phyloP scores from a whole-genome alignment of 2,113 vertebrate genomes.

The Chaenocephalus aceratus region DNA sequence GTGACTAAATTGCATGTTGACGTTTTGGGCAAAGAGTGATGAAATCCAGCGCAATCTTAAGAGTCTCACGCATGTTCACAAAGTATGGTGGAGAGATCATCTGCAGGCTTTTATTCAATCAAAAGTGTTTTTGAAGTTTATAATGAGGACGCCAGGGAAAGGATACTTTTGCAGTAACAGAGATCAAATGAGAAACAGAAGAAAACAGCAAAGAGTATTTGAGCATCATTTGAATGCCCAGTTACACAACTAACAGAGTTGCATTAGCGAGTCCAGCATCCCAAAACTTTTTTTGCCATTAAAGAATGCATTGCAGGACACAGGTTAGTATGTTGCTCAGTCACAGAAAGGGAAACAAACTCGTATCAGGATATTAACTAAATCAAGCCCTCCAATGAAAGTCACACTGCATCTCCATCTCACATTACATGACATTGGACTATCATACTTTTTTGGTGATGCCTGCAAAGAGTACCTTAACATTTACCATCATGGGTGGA shows the following conservation, averaged over 20 bases:
- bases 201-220: slow-evolving; percentile 4
- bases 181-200: slow-evolving; percentile 30
- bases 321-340: background rate
- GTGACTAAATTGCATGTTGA: slow-evolving; percentile 55
- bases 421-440: background rate
- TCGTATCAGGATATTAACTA: background rate
- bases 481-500: background rate
- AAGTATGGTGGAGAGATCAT: slow-evolving; percentile 31
- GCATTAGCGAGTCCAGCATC: background rate
- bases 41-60: slow-evolving; percentile 68
- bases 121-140: slow-evolving; percentile 48
- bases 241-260: slow-evolving; percentile 3
- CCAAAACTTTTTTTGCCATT: slow-evolving; percentile 2
- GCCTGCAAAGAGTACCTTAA: background rate
- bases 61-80: slow-evolving; percentile 18
- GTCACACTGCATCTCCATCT: background rate
- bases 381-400: background rate
- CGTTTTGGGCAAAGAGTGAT: slow-evolving; percentile 60
- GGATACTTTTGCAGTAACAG: background rate
- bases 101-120: slow-evolving; percentile 22
- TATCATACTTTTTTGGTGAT: background rate
- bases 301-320: background rate
- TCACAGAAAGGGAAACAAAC: background rate
- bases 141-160: slow-evolving; percentile 58
- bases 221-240: background rate